Conservation (phyloP, 2,797 vertebrate genomes). For the Aphelocoma californica region DNA sequence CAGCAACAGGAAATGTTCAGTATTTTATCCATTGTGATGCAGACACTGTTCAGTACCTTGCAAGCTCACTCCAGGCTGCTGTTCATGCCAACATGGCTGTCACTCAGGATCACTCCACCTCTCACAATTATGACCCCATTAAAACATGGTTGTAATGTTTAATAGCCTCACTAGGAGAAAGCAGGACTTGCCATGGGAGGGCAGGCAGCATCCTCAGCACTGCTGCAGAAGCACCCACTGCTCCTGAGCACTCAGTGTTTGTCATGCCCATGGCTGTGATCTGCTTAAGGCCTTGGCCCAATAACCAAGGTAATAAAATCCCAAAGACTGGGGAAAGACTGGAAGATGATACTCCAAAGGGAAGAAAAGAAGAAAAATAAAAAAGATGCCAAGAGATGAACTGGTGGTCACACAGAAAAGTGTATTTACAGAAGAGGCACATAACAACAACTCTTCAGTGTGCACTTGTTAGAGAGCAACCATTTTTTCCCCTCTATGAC, state of each 20-base stretch:
- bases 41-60: not conserved
- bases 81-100: not conserved
- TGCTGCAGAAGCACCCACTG: not conserved
- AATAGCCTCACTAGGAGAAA: fast-evolving
- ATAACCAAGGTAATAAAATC: not conserved
- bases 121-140: not conserved
- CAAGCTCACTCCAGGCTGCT: not conserved
- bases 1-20: fast-evolving
- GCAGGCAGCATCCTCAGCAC: not conserved
- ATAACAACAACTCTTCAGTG: not conserved
- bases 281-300: not conserved
- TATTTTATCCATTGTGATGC: not conserved
- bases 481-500: not conserved
- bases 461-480: not conserved
- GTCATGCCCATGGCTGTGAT: not conserved
- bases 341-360: not conserved
- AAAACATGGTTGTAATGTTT: not conserved
- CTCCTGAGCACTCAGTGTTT: not conserved
- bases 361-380: not conserved
- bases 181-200: not conserved
- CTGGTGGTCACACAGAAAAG: not conserved
- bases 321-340: not conserved
- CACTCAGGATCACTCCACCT: not conserved
- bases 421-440: not conserved
- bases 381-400: not conserved